These are phyloP conservation scores for Conopomorpha cramerella DNA, from an alignment of 1,140 invertebrate species.

Conservation along the genomic window DNA sequence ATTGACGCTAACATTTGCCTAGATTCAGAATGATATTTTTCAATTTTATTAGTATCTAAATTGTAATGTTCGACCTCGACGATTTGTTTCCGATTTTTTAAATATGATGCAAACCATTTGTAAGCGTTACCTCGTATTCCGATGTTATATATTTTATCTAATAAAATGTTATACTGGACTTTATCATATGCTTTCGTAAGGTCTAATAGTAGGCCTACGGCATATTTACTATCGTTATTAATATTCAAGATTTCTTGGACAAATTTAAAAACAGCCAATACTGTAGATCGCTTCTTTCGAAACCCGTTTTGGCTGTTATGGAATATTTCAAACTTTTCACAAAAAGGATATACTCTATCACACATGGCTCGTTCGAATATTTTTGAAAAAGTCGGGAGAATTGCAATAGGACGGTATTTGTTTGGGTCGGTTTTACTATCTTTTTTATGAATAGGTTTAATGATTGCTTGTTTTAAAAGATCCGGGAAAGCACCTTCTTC, in stretches of 20 bases:
- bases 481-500: too few relatives aligned
- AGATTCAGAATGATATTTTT: neutral
- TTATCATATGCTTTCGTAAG: slow-evolving; percentile 4
- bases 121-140: slow-evolving; percentile 1
- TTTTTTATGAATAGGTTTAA: too few relatives aligned
- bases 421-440: too few relatives aligned
- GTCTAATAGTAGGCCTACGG: slow-evolving; percentile 1
- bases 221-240: slow-evolving; percentile 2
- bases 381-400: too few relatives aligned
- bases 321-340: too few relatives aligned
- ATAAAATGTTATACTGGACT: slow-evolving; percentile 1
- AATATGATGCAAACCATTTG: slow-evolving; percentile 4
- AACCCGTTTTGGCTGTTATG: slow-evolving; percentile 3
- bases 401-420: too few relatives aligned
- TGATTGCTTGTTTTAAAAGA: too few relatives aligned
- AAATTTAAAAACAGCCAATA: slow-evolving; percentile 2
- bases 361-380: too few relatives aligned
- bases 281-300: slow-evolving; percentile 2
- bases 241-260: neutral
- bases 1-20: neutral
- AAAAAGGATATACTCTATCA: too few relatives aligned
- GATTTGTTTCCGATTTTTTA: slow-evolving; percentile 1
- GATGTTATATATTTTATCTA: slow-evolving; percentile 1
- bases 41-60: neutral
- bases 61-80: slow-evolving; percentile 1